Evolutionary conservation across 92 coral and sea anemone species (phyloP).

Genomic region (Meandrina meandrites): DNA sequence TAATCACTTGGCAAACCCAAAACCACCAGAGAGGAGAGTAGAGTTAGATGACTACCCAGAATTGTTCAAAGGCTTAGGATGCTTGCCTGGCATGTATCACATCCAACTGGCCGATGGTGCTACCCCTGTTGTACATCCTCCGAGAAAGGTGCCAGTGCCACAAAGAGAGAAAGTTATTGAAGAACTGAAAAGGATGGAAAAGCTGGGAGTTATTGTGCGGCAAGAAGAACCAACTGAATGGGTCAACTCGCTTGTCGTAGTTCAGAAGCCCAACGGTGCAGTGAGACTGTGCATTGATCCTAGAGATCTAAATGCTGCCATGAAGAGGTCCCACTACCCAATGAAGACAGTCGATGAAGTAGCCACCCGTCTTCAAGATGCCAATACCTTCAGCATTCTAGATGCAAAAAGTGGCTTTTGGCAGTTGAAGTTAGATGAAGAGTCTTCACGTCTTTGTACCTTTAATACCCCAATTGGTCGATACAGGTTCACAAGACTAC

Average conservation of each 20-base stretch:
- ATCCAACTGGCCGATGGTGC: conserved; percentile 17
- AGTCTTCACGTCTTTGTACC: conserved; percentile 40
- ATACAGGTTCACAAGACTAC: conserved; percentile 42
- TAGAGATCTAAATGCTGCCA: conserved; percentile 31
- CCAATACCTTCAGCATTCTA: conserved; percentile 31
- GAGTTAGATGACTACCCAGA: conserved; percentile 32
- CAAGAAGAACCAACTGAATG: conserved; percentile 45
- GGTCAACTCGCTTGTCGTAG: conserved; percentile 32
- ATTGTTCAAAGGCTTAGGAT: conserved; percentile 38
- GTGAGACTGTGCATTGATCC: conserved; percentile 38
- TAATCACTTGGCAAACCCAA: background rate
- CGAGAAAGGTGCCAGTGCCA: conserved; percentile 17
- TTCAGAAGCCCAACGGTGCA: conserved; percentile 32
- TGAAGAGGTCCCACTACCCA: conserved; percentile 35
- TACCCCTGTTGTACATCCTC: conserved; percentile 25
- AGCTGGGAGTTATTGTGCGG: conserved; percentile 23
- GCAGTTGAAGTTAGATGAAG: conserved; percentile 42
- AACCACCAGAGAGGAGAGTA: background rate
- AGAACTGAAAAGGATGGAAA: conserved; percentile 31
- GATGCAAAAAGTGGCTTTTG: conserved; percentile 53
- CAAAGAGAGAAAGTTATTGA: conserved; percentile 32
- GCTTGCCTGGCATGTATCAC: conserved; percentile 24
- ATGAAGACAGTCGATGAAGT: no score
- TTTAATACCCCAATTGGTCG: conserved; percentile 45
- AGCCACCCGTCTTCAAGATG: conserved; percentile 16